Percentiles rank a stretch among this genome's conserved stretches.
These are phyloP conservation scores for Cephalotes varians DNA, from an alignment of 2,888 invertebrate species.

Conservation along the genomic window DNA sequence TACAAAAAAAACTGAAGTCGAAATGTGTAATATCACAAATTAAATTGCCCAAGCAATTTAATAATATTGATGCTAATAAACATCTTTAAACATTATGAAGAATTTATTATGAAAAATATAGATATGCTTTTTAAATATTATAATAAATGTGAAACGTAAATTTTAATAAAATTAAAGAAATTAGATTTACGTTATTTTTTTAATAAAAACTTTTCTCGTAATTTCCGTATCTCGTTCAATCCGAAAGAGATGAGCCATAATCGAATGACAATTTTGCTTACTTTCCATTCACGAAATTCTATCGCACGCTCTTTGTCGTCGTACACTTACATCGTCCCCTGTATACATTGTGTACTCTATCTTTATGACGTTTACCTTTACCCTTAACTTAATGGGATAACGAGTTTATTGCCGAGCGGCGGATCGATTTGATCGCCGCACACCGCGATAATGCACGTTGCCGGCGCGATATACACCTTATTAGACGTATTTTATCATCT, in stretches of 20 bases:
- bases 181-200: not conserved
- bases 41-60: too few relatives aligned
- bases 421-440: constrained; percentile 10
- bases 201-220: not conserved
- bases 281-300: not conserved
- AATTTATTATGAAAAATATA: too few relatives aligned
- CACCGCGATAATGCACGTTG: constrained; percentile 24
- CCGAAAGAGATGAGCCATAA: not conserved
- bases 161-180: not conserved
- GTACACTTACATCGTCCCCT: not conserved
- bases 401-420: constrained; percentile 14
- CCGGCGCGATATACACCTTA: constrained; percentile 15
- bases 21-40: too few relatives aligned
- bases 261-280: not conserved
- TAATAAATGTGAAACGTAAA: not conserved
- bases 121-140: not conserved
- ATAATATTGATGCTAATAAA: too few relatives aligned
- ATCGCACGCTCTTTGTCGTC: not conserved
- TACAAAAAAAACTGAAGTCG: too few relatives aligned
- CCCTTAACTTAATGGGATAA: constrained; percentile 34
- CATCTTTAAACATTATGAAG: too few relatives aligned
- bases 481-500: constrained; percentile 42
- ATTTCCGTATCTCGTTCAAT: not conserved
- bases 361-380: constrained; percentile 30
- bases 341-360: constrained; percentile 18